These are phyloP conservation scores for Lanius ludovicianus DNA, from an alignment of 2,113 vertebrate species.

Conservation along the genomic window DNA sequence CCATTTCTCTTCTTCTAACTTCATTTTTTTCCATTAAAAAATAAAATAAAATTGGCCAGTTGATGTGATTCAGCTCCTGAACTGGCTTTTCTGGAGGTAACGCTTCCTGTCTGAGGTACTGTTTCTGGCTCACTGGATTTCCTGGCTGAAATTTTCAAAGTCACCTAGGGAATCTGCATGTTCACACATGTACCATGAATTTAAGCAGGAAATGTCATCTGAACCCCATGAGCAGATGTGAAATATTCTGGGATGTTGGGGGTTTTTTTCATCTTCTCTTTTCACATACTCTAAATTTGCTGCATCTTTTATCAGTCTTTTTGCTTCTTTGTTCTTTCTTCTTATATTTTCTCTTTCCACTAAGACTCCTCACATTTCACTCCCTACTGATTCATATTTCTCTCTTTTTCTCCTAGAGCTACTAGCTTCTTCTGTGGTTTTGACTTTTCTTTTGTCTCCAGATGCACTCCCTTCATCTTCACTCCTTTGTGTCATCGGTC, in stretches of 20 bases:
- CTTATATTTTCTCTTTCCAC: neutral
- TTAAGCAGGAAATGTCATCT: conserved; percentile 21
- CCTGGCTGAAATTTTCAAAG: conserved; percentile 47
- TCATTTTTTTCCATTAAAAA: conserved; percentile 29
- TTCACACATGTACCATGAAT: conserved; percentile 21
- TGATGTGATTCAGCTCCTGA: conserved; percentile 47
- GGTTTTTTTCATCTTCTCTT: neutral
- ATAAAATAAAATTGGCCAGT: neutral
- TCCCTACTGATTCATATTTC: neutral
- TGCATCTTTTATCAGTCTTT: neutral
- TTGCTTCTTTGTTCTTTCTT: neutral
- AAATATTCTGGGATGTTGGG: neutral
- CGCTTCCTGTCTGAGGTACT: conserved; percentile 10
- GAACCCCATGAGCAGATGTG: conserved; percentile 23
- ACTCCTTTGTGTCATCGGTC: neutral
- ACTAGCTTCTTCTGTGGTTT: neutral
- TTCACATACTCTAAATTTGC: neutral
- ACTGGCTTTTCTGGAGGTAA: conserved; percentile 31
- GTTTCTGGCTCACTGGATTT: conserved; percentile 43
- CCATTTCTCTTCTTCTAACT: conserved; percentile 21
- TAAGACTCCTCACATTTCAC: neutral
- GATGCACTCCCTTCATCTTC: neutral
- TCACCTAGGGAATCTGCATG: neutral
- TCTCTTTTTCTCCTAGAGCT: neutral
- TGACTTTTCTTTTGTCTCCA: neutral